Evolutionary conservation across 2,113 vertebrate species (phyloP).

Genomic region (Tursiops truncatus): DNA sequence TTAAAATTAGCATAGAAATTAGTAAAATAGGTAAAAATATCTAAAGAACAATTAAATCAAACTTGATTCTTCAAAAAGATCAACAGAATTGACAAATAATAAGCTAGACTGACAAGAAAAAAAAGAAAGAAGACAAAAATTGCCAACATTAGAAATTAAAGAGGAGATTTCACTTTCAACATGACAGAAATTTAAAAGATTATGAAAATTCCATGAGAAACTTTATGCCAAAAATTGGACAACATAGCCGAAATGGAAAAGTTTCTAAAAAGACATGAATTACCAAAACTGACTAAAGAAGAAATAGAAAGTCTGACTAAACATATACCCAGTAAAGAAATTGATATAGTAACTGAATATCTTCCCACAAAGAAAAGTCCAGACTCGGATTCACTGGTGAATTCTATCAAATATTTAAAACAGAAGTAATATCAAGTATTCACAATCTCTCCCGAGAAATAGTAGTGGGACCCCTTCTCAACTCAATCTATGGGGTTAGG

Average conservation of each 20-base stretch:
- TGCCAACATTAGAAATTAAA: not conserved
- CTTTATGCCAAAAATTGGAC: not conserved
- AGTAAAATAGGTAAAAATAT: not conserved
- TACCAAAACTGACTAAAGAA: not conserved
- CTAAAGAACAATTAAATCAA: not conserved
- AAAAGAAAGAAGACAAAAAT: not conserved
- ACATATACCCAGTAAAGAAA: not conserved
- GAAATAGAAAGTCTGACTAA: not conserved
- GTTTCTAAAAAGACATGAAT: not conserved
- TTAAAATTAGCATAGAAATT: not conserved
- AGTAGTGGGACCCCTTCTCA: not conserved
- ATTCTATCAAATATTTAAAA: not conserved
- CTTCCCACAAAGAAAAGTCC: not conserved
- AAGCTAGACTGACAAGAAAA: not conserved
- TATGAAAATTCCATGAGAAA: not conserved
- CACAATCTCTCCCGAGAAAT: not conserved
- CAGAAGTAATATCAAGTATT: not conserved
- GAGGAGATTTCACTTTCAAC: not conserved
- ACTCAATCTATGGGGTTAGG: not conserved
- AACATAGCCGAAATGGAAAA: not conserved
- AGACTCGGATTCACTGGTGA: not conserved
- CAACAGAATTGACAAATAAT: not conserved
- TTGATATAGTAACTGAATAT: not conserved
- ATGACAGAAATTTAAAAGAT: not conserved
- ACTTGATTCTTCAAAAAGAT: not conserved